These are phyloP conservation scores for Formica selysi DNA, from an alignment of 1,140 invertebrate species.

Conservation along the genomic window DNA sequence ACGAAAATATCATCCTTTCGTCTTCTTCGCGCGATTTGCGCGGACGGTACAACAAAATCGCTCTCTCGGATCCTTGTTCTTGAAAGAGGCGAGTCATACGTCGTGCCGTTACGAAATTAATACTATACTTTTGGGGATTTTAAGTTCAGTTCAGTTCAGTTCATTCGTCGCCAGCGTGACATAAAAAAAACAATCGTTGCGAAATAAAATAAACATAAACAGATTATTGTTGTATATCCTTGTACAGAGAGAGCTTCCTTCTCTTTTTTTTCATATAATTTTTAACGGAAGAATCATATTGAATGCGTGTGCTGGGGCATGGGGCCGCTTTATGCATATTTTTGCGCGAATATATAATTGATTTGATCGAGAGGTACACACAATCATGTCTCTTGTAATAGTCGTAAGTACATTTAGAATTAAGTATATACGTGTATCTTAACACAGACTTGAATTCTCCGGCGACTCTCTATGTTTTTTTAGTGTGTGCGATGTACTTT, in stretches of 20 bases:
- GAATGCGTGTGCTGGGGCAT: constrained; percentile 72
- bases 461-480: constrained; percentile 68
- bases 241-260: constrained; percentile 75
- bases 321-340: constrained; percentile 76
- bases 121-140: constrained; percentile 60
- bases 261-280: constrained; percentile 41
- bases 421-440: constrained; percentile 77
- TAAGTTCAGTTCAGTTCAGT: constrained; percentile 78
- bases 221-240: constrained; percentile 77
- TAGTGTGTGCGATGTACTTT: constrained; percentile 68
- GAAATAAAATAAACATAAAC: background rate
- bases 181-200: background rate
- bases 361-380: constrained; percentile 48
- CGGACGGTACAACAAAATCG: too few relatives aligned
- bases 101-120: constrained; percentile 41
- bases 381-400: constrained; percentile 38
- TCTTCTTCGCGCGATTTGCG: too few relatives aligned
- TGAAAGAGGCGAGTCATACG: background rate
- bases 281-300: constrained; percentile 68
- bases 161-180: constrained; percentile 77
- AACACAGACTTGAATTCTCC: constrained; percentile 65
- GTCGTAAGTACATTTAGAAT: constrained; percentile 71
- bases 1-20: background rate
- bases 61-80: constrained; percentile 7
- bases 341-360: constrained; percentile 57